Evolutionary conservation across 1,140 invertebrate genomes (phyloP).

Genomic region (Pantala flavescens): DNA sequence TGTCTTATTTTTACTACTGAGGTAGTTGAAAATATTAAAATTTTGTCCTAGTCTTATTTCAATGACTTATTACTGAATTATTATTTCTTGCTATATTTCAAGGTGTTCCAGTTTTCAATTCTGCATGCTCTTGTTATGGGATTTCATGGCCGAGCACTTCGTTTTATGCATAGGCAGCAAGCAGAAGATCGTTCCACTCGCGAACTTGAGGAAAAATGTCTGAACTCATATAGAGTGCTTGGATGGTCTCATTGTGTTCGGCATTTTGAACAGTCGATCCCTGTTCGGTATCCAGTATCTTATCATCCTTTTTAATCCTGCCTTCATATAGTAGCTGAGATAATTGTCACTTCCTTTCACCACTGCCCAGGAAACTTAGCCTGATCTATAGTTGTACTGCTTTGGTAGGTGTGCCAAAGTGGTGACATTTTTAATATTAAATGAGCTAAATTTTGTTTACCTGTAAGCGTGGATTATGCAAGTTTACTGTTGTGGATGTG

Average conservation of each 20-base stretch:
- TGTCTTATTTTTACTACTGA: no score
- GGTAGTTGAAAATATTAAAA: no score
- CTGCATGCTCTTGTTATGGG: slow-evolving; percentile 67
- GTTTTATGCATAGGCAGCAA: slow-evolving; percentile 58
- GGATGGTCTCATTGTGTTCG: slow-evolving; percentile 57
- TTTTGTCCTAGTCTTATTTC: no score
- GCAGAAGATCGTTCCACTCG: slow-evolving; percentile 62
- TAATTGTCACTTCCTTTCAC: not conserved
- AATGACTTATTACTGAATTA: no score
- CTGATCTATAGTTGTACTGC: no score
- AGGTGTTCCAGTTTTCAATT: slow-evolving; percentile 62
- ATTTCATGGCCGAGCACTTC: slow-evolving; percentile 70
- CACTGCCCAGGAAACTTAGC: not conserved
- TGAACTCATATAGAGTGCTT: slow-evolving; percentile 50
- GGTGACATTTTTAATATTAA: no score
- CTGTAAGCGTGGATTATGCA: no score
- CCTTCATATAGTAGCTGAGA: not conserved
- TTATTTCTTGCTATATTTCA: slow-evolving; percentile 6
- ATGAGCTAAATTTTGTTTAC: no score
- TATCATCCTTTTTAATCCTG: slow-evolving; percentile 49
- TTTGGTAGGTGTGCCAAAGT: no score
- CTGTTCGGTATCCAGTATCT: slow-evolving; percentile 50
- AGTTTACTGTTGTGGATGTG: no score
- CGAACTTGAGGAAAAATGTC: slow-evolving; percentile 61
- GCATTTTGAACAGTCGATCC: slow-evolving; percentile 42